Conservation (phyloP, 2,113 vertebrate genomes). For the Hymenochirus boettgeri region DNA sequence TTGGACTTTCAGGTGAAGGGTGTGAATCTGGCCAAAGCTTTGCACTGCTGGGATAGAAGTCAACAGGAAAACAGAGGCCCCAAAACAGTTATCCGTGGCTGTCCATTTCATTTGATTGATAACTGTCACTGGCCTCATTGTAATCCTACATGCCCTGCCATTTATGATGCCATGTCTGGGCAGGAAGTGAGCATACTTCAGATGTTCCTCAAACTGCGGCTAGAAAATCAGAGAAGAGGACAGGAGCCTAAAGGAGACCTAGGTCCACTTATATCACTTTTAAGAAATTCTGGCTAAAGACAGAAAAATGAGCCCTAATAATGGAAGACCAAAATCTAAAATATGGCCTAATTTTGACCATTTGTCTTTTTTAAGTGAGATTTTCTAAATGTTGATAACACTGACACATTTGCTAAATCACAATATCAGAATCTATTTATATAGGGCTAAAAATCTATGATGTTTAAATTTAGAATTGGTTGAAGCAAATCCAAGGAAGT, state of each 20-base stretch:
- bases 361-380: too few species aligned
- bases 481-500: too few species aligned
- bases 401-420: too few species aligned
- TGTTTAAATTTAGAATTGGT: too few species aligned
- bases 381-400: too few species aligned
- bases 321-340: too few species aligned
- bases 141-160: conserved; percentile 73
- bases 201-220: conserved; percentile 66
- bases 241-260: conserved; percentile 59
- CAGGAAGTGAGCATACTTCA: conserved; percentile 71
- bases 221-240: conserved; percentile 66
- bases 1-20: conserved; percentile 69
- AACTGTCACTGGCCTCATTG: conserved; percentile 73
- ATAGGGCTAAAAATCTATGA: too few species aligned
- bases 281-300: conserved; percentile 68
- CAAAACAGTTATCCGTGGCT: conserved; percentile 63
- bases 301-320: background rate
- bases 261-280: conserved; percentile 55
- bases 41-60: conserved; percentile 76
- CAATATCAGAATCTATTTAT: too few species aligned
- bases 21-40: conserved; percentile 63
- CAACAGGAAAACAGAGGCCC: conserved; percentile 67
- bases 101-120: conserved; percentile 71
- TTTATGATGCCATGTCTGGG: conserved; percentile 65
- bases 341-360: too few species aligned